These are phyloP conservation scores for Antheraea assamensis DNA, from an alignment of 2,888 invertebrate genomes.

Conservation along the genomic window DNA sequence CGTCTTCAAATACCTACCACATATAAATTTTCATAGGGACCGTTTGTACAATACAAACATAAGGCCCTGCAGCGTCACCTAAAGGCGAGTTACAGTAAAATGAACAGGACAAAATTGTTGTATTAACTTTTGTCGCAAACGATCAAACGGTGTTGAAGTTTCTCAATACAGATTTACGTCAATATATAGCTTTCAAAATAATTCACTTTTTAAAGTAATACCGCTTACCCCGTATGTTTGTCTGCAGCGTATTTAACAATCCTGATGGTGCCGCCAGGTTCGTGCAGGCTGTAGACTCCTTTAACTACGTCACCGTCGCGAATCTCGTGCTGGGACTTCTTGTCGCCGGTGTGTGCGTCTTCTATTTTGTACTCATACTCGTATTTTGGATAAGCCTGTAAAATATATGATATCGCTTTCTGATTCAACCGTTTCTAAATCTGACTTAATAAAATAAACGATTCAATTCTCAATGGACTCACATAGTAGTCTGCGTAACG, in stretches of 20 bases:
- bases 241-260: constrained; percentile 72
- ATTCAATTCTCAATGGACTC: not conserved
- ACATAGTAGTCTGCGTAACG: constrained; percentile 16
- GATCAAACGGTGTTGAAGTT: too few relatives aligned
- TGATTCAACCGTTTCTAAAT: not conserved
- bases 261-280: constrained; percentile 56
- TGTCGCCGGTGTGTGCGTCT: constrained; percentile 81
- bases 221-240: constrained; percentile 68
- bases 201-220: not conserved
- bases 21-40: too few relatives aligned
- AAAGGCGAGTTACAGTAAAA: too few relatives aligned
- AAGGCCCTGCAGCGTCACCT: too few relatives aligned
- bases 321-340: constrained; percentile 78
- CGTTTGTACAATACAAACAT: too few relatives aligned
- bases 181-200: too few relatives aligned
- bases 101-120: too few relatives aligned
- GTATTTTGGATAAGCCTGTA: constrained; percentile 76
- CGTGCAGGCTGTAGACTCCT: constrained; percentile 69
- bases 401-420: not conserved
- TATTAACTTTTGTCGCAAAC: too few relatives aligned
- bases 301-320: constrained; percentile 78
- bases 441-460: too few relatives aligned
- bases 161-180: too few relatives aligned
- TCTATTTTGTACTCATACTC: constrained; percentile 77
- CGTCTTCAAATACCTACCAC: too few relatives aligned